Conservation (phyloP, 2,888 invertebrate genomes). For the Heliconius aoede region DNA sequence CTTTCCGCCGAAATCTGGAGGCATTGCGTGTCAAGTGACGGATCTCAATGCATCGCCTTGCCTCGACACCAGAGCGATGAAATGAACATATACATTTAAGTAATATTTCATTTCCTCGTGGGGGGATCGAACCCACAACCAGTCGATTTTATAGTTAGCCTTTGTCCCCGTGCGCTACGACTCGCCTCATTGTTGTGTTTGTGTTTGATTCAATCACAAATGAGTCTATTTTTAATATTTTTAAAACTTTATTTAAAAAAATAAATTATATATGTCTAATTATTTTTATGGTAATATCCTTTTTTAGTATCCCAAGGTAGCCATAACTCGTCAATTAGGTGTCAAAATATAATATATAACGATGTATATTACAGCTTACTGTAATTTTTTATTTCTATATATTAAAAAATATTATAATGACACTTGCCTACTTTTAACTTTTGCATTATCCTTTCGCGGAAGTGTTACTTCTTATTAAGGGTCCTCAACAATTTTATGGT, state of each 20-base stretch:
- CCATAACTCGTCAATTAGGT: background rate
- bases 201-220: no score
- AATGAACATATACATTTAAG: no score
- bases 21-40: no score
- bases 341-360: background rate
- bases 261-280: background rate
- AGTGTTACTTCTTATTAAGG: conserved; percentile 24
- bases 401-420: background rate
- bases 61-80: no score
- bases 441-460: conserved; percentile 9
- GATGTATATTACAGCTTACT: background rate
- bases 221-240: no score
- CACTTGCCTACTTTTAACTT: background rate
- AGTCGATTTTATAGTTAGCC: no score
- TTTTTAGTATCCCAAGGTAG: background rate
- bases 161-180: no score
- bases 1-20: no score
- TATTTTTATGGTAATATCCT: background rate
- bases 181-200: no score
- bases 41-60: no score
- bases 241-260: background rate
- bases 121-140: no score
- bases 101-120: no score
- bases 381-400: background rate
- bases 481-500: conserved; percentile 20